These are phyloP conservation scores for Glaucomys volans DNA, from an alignment of 2,113 vertebrate species.

Conservation along the genomic window DNA sequence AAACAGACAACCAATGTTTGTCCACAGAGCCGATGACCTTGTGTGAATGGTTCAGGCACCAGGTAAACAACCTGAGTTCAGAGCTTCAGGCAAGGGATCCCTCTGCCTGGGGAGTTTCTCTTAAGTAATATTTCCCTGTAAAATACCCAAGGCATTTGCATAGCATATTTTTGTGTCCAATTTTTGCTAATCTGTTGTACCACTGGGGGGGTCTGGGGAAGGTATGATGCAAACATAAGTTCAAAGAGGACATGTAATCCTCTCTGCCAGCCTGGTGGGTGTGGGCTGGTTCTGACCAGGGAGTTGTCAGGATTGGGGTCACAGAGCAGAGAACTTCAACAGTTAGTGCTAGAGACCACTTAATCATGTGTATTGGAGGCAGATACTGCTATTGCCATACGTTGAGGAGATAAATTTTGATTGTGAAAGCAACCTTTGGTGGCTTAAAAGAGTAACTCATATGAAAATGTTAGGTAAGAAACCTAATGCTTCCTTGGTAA, in stretches of 20 bases:
- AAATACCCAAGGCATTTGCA: neutral
- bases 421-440: constrained; percentile 90
- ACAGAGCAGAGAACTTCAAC: constrained; percentile 91
- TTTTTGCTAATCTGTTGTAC: constrained; percentile 1
- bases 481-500: neutral
- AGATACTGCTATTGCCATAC: constrained; percentile 93
- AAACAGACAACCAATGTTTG: neutral
- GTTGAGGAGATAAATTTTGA: constrained; percentile 93
- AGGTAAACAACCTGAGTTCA: neutral
- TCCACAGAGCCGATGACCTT: constrained; percentile 4
- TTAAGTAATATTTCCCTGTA: neutral
- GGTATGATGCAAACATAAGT: neutral
- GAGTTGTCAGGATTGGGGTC: constrained; percentile 89
- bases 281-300: constrained; percentile 89
- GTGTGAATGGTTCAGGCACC: neutral
- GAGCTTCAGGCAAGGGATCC: neutral
- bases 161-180: neutral
- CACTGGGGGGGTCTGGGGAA: neutral
- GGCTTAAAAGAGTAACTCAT: neutral
- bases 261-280: constrained; percentile 90
- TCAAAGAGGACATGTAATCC: constrained; percentile 81
- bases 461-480: neutral
- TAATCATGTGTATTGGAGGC: constrained; percentile 91
- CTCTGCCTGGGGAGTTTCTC: neutral
- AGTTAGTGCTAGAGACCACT: constrained; percentile 92